Percentiles rank a stretch among this genome's conserved stretches.
phyloP scores from a whole-genome alignment of 2,888 invertebrate species.

The Psococerastis gibbosa region DNA sequence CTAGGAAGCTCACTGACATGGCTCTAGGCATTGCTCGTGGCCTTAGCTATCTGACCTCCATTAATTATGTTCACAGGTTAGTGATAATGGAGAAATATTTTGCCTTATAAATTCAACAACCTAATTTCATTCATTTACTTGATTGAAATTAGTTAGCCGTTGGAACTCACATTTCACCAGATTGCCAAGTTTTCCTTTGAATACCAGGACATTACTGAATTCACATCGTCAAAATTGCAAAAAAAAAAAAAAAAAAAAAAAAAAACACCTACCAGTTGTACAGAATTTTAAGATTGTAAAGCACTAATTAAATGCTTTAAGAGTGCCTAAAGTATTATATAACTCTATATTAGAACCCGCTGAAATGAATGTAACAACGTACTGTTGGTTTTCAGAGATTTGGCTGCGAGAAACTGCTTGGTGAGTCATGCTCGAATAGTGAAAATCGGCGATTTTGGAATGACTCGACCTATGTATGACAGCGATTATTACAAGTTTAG shows the following conservation, averaged over 20 bases:
- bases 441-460: conserved; percentile 75
- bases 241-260: background rate
- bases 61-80: conserved; percentile 66
- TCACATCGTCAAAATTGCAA: background rate
- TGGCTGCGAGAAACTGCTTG: conserved; percentile 60
- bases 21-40: conserved; percentile 76
- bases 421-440: conserved; percentile 52
- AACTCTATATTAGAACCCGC: no score
- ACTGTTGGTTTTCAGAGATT: conserved; percentile 40
- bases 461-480: conserved; percentile 75
- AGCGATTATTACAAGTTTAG: conserved; percentile 80
- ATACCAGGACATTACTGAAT: background rate
- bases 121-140: no score
- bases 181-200: no score
- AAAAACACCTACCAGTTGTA: background rate
- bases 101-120: background rate
- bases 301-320: no score
- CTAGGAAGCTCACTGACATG: conserved; percentile 63
- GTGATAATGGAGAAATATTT: conserved; percentile 5
- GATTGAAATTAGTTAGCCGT: no score
- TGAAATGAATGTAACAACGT: no score
- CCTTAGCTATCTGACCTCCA: conserved; percentile 61
- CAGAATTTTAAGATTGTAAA: no score
- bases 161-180: no score
- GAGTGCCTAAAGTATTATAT: no score